phyloP scores from a whole-genome alignment of 2,888 invertebrate species.

The Morpho helenor region DNA sequence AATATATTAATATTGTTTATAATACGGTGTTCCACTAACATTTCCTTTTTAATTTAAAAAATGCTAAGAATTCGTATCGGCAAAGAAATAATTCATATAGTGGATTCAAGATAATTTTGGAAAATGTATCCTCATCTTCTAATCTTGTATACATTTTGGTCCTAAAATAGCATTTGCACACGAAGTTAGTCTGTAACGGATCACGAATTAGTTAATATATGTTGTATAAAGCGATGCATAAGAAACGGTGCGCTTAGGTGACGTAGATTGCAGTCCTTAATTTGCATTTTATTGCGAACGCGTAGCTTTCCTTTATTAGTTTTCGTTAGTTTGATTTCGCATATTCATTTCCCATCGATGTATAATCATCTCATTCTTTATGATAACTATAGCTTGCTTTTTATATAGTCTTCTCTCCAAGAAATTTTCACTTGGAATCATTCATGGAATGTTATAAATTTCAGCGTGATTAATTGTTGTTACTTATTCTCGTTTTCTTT shows the following conservation, averaged over 20 bases:
- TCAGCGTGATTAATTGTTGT: constrained; percentile 30
- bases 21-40: too few species aligned
- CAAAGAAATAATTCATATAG: too few species aligned
- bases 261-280: constrained; percentile 5
- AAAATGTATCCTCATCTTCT: too few species aligned
- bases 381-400: constrained; percentile 15
- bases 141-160: too few species aligned
- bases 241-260: constrained; percentile 13
- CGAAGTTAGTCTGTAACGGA: constrained; percentile 14
- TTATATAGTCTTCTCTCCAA: constrained; percentile 36
- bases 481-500: constrained; percentile 7
- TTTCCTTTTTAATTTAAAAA: too few species aligned
- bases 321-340: constrained; percentile 2
- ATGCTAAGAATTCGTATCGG: too few species aligned
- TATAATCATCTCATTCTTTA: neutral
- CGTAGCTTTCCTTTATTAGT: too few species aligned
- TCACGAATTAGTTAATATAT: constrained; percentile 7
- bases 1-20: too few species aligned
- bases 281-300: constrained; percentile 9
- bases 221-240: constrained; percentile 3
- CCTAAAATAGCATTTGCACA: constrained; percentile 12
- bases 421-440: constrained; percentile 35
- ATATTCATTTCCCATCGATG: constrained; percentile 11
- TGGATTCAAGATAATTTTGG: too few species aligned
- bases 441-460: constrained; percentile 38